phyloP scores from a whole-genome alignment of 1,140 invertebrate species.

The Lepidurus apus region DNA sequence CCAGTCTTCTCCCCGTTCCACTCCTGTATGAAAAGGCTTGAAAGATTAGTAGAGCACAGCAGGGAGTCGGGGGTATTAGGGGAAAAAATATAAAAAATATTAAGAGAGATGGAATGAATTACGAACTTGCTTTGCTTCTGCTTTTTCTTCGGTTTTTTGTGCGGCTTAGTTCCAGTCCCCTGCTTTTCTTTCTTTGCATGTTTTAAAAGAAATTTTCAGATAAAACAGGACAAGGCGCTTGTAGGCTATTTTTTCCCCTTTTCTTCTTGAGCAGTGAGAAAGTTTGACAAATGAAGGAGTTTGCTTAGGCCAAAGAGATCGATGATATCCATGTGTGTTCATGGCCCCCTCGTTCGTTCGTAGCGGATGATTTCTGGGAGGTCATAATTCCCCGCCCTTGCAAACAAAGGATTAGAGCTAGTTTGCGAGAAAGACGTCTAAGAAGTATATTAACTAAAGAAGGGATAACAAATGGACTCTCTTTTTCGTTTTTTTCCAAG shows the following conservation, averaged over 20 bases:
- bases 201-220: background rate
- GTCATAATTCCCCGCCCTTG: constrained; percentile 20
- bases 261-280: background rate
- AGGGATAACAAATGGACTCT: background rate
- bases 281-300: constrained; percentile 10
- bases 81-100: too few species aligned
- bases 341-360: background rate
- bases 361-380: background rate
- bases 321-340: constrained; percentile 10
- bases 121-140: too few species aligned
- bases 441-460: background rate
- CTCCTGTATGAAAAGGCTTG: background rate
- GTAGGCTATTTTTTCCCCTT: background rate
- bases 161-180: too few species aligned
- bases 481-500: background rate
- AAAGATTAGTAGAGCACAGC: background rate
- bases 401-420: constrained; percentile 3
- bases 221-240: background rate
- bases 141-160: too few species aligned
- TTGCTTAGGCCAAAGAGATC: constrained; percentile 10
- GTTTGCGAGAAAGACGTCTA: background rate
- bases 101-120: too few species aligned
- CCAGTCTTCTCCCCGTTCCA: background rate
- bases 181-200: too few species aligned
- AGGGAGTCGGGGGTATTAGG: too few species aligned